Base-by-base conservation (phyloP, 2,888 invertebrate genomes). In the Timema podura region DNA sequence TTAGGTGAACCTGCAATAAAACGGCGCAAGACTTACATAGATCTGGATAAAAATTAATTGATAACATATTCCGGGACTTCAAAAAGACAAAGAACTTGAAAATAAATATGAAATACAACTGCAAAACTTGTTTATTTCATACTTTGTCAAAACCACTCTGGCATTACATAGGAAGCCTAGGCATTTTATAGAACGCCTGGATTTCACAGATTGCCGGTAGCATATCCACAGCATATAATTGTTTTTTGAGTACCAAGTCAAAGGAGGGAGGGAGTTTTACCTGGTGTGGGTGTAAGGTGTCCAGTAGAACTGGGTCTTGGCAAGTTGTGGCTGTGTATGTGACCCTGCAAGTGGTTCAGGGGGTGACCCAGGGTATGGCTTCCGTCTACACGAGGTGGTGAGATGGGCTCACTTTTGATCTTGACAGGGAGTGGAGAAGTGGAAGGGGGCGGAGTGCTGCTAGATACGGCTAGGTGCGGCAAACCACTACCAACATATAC, bases 391-490 rank as follows among this genome's bases (percentile, higher is more conserved):
- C 96, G 88, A 5, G 95, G 95, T 61, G 96, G 96, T 75, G 96
- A 96, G 79, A 96, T 95, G 46, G 96, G 96, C 82, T 97, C 96
- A 76, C 95, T 94, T 83, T 96, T 96, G 80, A 96, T 93, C 83
- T 93, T 93, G 76, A 95, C 89, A 76, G 92, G 90, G 80, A 90
- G 85, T 48, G 94, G 93, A 76, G 92, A 91, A 76, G 89, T 88
- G 72, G 91, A 88, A 70, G 91, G 91, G 13, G 88, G 87, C 74
- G 89, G 89, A 75, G 89, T 89, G 77, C 91, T 91, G 79, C 91
- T 92, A 75, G 89, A 88, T 76, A 89, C 88, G 72, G 88, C 86
- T 78, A 93, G 84, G 77, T 92, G 92, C 76, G 92, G 91, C 82
- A 92, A 85, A 84, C 91, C 90, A 83, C 85, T 85, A 81, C 6